Conservation (phyloP, 2,797 vertebrate species). For the Lithobates pipiens region DNA sequence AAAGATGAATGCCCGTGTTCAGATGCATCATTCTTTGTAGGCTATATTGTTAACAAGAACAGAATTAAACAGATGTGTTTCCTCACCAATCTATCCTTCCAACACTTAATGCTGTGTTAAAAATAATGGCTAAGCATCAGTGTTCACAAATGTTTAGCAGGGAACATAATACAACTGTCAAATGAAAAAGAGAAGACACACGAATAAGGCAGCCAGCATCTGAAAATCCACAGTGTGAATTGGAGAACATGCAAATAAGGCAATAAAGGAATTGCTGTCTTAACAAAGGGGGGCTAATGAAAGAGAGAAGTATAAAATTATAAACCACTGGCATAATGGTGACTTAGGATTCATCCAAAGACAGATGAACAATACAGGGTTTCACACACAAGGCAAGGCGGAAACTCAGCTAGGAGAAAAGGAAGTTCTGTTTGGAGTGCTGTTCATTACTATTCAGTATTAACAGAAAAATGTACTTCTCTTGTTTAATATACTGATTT, state of each 20-base stretch:
- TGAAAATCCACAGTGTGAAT: constrained; percentile 37
- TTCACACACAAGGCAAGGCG: background rate
- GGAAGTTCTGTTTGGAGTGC: background rate
- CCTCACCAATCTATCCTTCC: constrained; percentile 14
- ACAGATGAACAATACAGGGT: constrained; percentile 27
- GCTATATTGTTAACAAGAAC: constrained; percentile 34
- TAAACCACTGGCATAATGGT: constrained; percentile 24
- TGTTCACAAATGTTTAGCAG: constrained; percentile 40
- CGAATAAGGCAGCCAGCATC: constrained; percentile 17
- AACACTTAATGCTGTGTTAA: constrained; percentile 25
- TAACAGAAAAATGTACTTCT: too few relatives aligned
- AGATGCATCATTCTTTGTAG: constrained; percentile 20
- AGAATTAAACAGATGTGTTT: constrained; percentile 43
- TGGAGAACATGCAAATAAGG: constrained; percentile 44
- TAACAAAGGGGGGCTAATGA: constrained; percentile 52
- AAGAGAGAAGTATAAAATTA: constrained; percentile 44
- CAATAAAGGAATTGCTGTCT: constrained; percentile 35
- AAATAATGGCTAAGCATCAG: constrained; percentile 34
- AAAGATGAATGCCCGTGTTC: constrained; percentile 1
- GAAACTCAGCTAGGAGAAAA: background rate
- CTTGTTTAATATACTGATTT: too few relatives aligned
- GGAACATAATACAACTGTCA: constrained; percentile 42
- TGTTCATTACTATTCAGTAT: too few relatives aligned
- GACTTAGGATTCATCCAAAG: constrained; percentile 40
- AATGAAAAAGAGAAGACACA: constrained; percentile 8